Evolutionary conservation across 1,140 invertebrate species (phyloP).

Genomic region (Zaprionus tsacasi): DNA sequence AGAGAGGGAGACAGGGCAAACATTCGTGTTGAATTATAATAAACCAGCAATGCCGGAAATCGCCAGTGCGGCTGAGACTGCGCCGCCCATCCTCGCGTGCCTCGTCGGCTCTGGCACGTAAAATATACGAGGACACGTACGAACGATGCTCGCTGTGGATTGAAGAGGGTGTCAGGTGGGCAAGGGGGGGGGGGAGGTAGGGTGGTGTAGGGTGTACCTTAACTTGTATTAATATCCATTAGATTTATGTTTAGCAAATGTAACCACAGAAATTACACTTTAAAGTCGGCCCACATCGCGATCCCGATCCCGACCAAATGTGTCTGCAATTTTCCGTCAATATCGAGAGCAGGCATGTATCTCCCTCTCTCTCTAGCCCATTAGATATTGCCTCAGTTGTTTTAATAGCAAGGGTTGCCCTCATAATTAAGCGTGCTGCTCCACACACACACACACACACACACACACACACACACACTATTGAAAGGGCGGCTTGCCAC

Average conservation of each 20-base stretch:
- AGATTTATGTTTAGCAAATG: conserved; percentile 81
- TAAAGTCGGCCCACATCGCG: conserved; percentile 60
- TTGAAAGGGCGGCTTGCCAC: conserved; percentile 62
- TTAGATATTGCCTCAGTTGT: conserved; percentile 71
- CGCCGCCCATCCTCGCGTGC: background rate
- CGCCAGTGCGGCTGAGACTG: conserved; percentile 57
- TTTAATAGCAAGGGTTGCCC: conserved; percentile 74
- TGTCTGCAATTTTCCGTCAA: conserved; percentile 73
- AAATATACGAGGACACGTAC: conserved; percentile 76
- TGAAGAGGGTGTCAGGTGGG: background rate
- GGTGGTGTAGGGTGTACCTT: conserved; percentile 13
- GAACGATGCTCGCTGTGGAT: conserved; percentile 7
- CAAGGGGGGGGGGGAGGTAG: background rate
- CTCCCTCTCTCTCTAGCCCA: conserved; percentile 24
- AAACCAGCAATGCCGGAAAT: conserved; percentile 80
- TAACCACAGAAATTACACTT: conserved; percentile 81
- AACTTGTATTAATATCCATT: conserved; percentile 82
- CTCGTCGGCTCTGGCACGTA: conserved; percentile 54
- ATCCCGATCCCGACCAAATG: conserved; percentile 36
- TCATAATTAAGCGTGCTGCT: conserved; percentile 68
- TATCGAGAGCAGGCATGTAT: conserved; percentile 48
- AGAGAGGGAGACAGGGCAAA: conserved; percentile 16
- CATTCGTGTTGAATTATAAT: conserved; percentile 81
- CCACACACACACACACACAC: too few species aligned
- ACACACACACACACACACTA: conserved; percentile 6